Base-by-base conservation (phyloP, 2,797 vertebrate genomes). In the Leuciscus waleckii region DNA sequence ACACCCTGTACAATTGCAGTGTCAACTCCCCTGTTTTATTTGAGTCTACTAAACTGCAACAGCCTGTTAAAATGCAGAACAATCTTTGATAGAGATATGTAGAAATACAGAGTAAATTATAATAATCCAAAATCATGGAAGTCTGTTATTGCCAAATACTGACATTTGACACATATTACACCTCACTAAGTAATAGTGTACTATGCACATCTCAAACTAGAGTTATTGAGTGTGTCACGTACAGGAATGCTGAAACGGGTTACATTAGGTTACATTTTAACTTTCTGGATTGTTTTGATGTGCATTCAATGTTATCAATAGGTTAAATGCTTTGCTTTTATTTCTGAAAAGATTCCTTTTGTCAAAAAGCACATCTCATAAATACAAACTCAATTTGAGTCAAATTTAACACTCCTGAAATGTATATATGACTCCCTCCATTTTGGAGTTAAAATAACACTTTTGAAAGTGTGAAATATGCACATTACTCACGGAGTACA, bases 161-260 rank as follows among this genome's bases (percentile, higher is more conserved):
- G 65, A 73, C 77, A 73, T 85, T 85, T 85, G 77, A 46, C 77
- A 85, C 56, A 73, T 46, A 77, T 78, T 78, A 26, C 65, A 69
- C 70, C 35, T 35, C 37, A n/a, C 32, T 21, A 23, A 49, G 46
- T 16, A 16, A 49, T 43, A n/a, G 13, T 16, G 14, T 49, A 49
- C 46, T 49, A 16, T 49, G 46, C 46, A 49, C 46, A 49, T 5
- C 14, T 54, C 16, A 83, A 54, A 11, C 19, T 17, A 26, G 19
- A 58, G 10, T 39, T 9, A 39, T 26, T 73, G 7, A 82, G 9
- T 37, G 41, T 63, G 26, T 23, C 58, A 41, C 71, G 65, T 65
- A n/a, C 43, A 76, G 82, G 82, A 77, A 84, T 84, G 76, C 68
- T 71, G 76, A 19, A 71, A 46, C 0, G n/a, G n/a, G n/a, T n/a